These are phyloP conservation scores for Habroteleia sp. DNA, from an alignment of 2,888 invertebrate genomes.

Conservation along the genomic window DNA sequence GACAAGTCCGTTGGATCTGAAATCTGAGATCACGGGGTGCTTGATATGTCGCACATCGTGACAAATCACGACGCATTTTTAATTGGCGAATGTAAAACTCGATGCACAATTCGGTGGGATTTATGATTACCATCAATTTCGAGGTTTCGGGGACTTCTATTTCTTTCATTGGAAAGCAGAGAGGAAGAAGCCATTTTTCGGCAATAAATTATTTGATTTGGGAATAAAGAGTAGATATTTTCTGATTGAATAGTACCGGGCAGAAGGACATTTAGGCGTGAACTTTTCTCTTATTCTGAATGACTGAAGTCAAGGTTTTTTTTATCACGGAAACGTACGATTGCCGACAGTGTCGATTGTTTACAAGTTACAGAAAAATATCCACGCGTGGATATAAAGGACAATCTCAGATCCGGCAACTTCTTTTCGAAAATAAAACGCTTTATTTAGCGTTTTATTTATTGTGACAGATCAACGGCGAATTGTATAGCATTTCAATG, in stretches of 20 bases:
- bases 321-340: slow-evolving; percentile 18
- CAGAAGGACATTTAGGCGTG: slow-evolving; percentile 44
- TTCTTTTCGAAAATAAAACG: slow-evolving; percentile 1
- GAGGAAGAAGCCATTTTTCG: slow-evolving; percentile 48
- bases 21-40: slow-evolving; percentile 35
- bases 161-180: slow-evolving; percentile 36
- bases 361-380: slow-evolving; percentile 31
- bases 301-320: slow-evolving; percentile 21
- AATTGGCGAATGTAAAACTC: slow-evolving; percentile 51
- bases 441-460: slow-evolving; percentile 40
- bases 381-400: slow-evolving; percentile 12
- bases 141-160: slow-evolving; percentile 8
- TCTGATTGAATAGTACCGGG: slow-evolving; percentile 44
- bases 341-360: slow-evolving; percentile 21
- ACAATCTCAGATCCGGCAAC: slow-evolving; percentile 5
- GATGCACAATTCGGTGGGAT: slow-evolving; percentile 53
- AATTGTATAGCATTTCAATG: slow-evolving; percentile 36
- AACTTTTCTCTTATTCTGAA: slow-evolving; percentile 37
- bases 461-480: slow-evolving; percentile 23
- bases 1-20: slow-evolving; percentile 31
- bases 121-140: slow-evolving; percentile 43
- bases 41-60: slow-evolving; percentile 37
- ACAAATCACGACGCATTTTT: slow-evolving; percentile 52
- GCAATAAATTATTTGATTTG: slow-evolving; percentile 56
- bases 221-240: slow-evolving; percentile 41